Conservation (phyloP, 2,113 vertebrate genomes). For the Picathartes gymnocephalus region DNA sequence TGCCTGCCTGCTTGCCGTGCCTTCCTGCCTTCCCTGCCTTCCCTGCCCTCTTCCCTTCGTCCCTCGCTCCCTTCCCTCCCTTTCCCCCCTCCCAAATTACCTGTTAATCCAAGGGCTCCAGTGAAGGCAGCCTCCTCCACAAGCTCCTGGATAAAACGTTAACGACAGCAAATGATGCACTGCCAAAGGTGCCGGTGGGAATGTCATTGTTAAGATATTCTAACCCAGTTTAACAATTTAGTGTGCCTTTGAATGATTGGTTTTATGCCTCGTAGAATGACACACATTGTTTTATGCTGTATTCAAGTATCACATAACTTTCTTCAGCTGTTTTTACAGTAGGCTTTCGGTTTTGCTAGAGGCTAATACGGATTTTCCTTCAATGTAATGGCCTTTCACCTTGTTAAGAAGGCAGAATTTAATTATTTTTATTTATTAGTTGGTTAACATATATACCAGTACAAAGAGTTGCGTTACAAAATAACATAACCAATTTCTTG, state of each 20-base stretch:
- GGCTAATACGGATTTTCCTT: background rate
- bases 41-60: rapidly evolving
- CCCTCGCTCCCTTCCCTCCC: too few relatives aligned
- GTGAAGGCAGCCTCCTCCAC: background rate
- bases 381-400: background rate
- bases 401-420: background rate
- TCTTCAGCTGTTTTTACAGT: background rate
- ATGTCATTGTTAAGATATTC: background rate
- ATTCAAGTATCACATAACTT: background rate
- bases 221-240: background rate
- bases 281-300: background rate
- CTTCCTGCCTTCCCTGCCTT: too few relatives aligned
- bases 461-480: background rate
- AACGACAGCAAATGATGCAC: background rate
- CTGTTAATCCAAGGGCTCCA: background rate
- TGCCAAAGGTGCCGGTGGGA: background rate
- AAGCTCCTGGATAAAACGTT: background rate
- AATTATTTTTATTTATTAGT: background rate
- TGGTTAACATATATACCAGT: background rate
- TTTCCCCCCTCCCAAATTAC: too few relatives aligned
- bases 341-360: background rate
- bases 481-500: background rate
- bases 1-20: too few relatives aligned
- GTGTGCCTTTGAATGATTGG: background rate
- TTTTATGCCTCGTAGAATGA: background rate